Base-by-base conservation (phyloP, 2,888 invertebrate genomes). In the Spodoptera littoralis region DNA sequence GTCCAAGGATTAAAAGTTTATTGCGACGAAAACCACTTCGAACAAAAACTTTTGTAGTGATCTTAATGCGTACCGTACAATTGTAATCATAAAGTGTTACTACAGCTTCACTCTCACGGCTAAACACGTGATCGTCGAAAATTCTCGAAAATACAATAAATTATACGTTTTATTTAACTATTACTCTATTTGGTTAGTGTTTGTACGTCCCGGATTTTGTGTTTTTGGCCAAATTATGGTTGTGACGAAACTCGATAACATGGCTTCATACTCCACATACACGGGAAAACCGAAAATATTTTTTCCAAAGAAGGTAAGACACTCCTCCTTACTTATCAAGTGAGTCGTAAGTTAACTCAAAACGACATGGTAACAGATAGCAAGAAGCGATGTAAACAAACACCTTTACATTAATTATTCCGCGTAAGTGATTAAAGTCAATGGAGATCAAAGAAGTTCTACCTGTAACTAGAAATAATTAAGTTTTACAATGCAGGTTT, bases 231-330 rank as follows among this genome's bases (percentile, higher is more conserved):
- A 84, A 94, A 94, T 92, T 94, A 94, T 94, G 94, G 94, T 94
- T 90, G 90, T 94, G 86, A 89, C 91, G 77, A 92, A 91, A 90
- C 86, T 94, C 88, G 93, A 94, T 88, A 94, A 94, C 76, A 94
- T 94, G 94, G 92, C 94, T 85, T 93, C 93, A 82, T 94, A 93
- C 81, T 90, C 93, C 84, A 90, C 94, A 75, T 94, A 91, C 81
- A 92, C 93, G 81, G 94, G 94, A 90, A 93, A 93, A 93, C 94
- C 94, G 73, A 94, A 94, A 89, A 93, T 93, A 71, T 92, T 94
- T 88, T 94, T 92, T 81, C 94, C 93, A 78, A 93, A 94, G 92
- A 94, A 94, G 94, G 94, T 93, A 89, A 92, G 92, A 51, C 50
- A 60, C 44, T 55, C 53, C 65, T 52, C 36, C 47, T 44, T 71